Percentiles rank a stretch among this genome's conserved stretches.
Evolutionary conservation across 2,797 vertebrate species (phyloP).

Genomic region (Pterois miles): DNA sequence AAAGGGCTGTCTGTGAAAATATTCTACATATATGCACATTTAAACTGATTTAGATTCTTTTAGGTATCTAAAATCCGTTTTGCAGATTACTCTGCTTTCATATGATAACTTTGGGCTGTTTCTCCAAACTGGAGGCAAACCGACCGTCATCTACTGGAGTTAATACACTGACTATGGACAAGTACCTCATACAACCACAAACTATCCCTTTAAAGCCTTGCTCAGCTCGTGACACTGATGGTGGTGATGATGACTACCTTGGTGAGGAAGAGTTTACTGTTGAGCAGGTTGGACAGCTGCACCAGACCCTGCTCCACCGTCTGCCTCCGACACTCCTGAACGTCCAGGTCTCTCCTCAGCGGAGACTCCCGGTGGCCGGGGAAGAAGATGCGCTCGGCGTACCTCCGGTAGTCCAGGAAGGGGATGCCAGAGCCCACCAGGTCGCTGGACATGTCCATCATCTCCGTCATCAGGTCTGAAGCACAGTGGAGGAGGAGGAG

Average conservation of each 20-base stretch:
- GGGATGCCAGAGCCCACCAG: conserved; percentile 95
- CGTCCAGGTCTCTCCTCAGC: conserved; percentile 91
- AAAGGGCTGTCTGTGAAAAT: no score
- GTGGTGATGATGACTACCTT: conserved; percentile 83
- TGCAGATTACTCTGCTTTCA: no score
- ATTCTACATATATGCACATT: no score
- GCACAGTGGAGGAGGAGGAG: neutral
- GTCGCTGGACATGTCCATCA: conserved; percentile 99
- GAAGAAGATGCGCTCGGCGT: conserved; percentile 97
- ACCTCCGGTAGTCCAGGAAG: conserved; percentile 95
- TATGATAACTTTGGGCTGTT: no score
- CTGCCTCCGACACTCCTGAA: conserved; percentile 93
- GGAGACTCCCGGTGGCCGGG: conserved; percentile 95
- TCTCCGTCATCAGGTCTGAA: conserved; percentile 98
- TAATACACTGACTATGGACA: no score
- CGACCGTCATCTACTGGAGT: no score
- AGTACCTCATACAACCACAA: no score
- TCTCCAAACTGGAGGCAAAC: no score
- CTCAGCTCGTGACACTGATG: no score
- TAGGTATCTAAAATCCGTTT: no score
- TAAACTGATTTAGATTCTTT: no score
- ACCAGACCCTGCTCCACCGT: conserved; percentile 97
- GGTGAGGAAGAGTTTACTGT: conserved; percentile 99
- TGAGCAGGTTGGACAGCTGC: conserved; percentile 97
- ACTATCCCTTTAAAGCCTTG: no score